Evolutionary conservation across 1,140 invertebrate genomes (phyloP).

Genomic region (Brachionus rotundiformis): DNA sequence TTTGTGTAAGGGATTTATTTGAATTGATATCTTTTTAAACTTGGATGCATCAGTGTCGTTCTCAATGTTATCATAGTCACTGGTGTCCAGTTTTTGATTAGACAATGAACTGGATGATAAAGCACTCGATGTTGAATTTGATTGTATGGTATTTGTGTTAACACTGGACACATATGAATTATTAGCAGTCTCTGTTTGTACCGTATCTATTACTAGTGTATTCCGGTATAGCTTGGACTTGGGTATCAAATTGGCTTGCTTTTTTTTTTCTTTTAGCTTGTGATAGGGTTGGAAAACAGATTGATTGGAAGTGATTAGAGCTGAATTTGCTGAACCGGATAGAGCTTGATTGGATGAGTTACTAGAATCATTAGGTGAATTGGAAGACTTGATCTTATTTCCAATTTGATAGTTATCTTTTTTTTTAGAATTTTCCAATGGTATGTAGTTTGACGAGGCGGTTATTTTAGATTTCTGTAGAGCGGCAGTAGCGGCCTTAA

Average conservation of each 20-base stretch:
- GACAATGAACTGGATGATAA: background rate
- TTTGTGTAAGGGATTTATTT: conserved; percentile 41
- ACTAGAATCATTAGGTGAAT: background rate
- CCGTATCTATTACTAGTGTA: conserved; percentile 9
- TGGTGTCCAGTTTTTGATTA: conserved; percentile 43
- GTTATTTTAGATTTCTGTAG: conserved; percentile 36
- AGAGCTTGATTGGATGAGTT: background rate
- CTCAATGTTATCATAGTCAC: conserved; percentile 49
- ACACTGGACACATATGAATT: conserved; percentile 10
- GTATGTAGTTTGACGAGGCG: conserved; percentile 34
- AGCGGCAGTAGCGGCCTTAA: conserved; percentile 39
- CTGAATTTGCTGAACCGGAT: conserved; percentile 19
- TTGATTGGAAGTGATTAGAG: conserved; percentile 10
- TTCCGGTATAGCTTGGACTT: conserved; percentile 4
- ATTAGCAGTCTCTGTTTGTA: background rate
- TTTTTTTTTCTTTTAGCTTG: conserved; percentile 5
- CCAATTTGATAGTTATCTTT: background rate
- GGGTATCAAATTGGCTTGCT: background rate
- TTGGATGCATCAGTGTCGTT: background rate
- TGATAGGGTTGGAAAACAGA: conserved; percentile 40
- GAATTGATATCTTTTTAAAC: conserved; percentile 7
- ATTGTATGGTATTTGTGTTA: conserved; percentile 1
- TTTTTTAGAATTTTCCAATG: background rate
- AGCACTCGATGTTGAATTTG: conserved; percentile 17
- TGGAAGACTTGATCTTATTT: conserved; percentile 28